A percentile compares a stretch with the other conserved stretches of the same genome.
These are phyloP conservation scores for Stegodyphus mimosarum DNA, from an alignment of 1,140 invertebrate species.

Conservation along the genomic window DNA sequence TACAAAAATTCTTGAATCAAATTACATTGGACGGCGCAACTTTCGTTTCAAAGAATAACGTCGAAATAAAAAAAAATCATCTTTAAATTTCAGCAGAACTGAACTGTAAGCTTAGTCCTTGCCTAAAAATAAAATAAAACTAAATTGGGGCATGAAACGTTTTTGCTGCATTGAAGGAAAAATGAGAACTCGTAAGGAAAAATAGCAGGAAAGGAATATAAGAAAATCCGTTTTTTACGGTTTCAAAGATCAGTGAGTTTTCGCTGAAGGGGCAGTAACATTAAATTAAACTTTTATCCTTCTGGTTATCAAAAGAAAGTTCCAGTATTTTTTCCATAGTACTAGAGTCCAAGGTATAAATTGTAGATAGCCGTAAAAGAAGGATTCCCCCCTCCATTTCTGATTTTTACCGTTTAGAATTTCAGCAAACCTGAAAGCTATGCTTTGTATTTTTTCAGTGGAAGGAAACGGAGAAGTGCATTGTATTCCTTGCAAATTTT, in stretches of 20 bases:
- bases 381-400: neutral
- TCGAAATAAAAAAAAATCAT: neutral
- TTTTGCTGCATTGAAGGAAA: conserved; percentile 4
- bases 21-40: conserved; percentile 25
- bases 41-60: neutral
- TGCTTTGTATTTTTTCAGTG: conserved; percentile 9
- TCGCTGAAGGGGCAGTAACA: conserved; percentile 32
- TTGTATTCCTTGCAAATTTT: neutral
- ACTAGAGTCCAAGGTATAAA: conserved; percentile 17
- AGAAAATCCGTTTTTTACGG: conserved; percentile 39
- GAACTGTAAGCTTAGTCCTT: neutral
- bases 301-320: conserved; percentile 44
- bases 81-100: neutral
- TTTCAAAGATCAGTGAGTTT: conserved; percentile 25
- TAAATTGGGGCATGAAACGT: conserved; percentile 36
- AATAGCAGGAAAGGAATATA: conserved; percentile 24
- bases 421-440: neutral
- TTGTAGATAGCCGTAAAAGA: conserved; percentile 29
- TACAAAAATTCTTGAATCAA: conserved; percentile 45
- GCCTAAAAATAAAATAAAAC: conserved; percentile 28
- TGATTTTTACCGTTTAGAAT: conserved; percentile 11
- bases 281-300: conserved; percentile 60
- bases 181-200: conserved; percentile 8
- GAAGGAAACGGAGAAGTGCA: conserved; percentile 14
- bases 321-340: conserved; percentile 3